phyloP scores from a whole-genome alignment of 1,140 invertebrate genomes.

The Atopsyche davidsoni region DNA sequence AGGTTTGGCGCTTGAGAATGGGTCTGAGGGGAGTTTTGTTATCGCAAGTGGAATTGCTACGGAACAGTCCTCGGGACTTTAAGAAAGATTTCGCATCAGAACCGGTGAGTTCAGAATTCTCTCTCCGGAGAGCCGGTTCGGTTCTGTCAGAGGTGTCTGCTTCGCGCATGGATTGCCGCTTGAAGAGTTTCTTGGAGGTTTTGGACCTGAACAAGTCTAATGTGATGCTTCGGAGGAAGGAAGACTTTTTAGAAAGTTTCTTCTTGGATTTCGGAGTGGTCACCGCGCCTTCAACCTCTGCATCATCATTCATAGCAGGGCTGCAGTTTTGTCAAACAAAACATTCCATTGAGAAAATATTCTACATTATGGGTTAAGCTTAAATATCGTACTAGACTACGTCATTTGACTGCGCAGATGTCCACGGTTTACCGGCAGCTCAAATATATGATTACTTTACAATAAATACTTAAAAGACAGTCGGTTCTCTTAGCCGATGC shows the following conservation, averaged over 20 bases:
- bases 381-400: too few relatives aligned
- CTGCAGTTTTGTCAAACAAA: slow-evolving; percentile 36
- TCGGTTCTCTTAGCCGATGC: too few relatives aligned
- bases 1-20: slow-evolving; percentile 46
- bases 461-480: too few relatives aligned
- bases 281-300: slow-evolving; percentile 44
- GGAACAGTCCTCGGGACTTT: slow-evolving; percentile 44
- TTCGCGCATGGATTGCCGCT: slow-evolving; percentile 46
- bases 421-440: too few relatives aligned
- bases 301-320: slow-evolving; percentile 42
- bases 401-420: too few relatives aligned
- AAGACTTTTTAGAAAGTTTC: slow-evolving; percentile 50
- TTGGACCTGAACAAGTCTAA: slow-evolving; percentile 48
- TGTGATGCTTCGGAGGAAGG: slow-evolving; percentile 49
- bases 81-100: slow-evolving; percentile 38
- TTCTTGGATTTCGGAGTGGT: slow-evolving; percentile 49
- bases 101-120: slow-evolving; percentile 43
- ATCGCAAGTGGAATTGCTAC: slow-evolving; percentile 48
- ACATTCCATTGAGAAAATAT: too few relatives aligned
- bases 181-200: slow-evolving; percentile 44
- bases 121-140: slow-evolving; percentile 40
- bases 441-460: too few relatives aligned
- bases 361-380: too few relatives aligned
- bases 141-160: slow-evolving; percentile 36
- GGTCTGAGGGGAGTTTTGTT: slow-evolving; percentile 39